Conservation (phyloP, 2,888 invertebrate genomes). For the Rhagophthalmus giganteus region DNA sequence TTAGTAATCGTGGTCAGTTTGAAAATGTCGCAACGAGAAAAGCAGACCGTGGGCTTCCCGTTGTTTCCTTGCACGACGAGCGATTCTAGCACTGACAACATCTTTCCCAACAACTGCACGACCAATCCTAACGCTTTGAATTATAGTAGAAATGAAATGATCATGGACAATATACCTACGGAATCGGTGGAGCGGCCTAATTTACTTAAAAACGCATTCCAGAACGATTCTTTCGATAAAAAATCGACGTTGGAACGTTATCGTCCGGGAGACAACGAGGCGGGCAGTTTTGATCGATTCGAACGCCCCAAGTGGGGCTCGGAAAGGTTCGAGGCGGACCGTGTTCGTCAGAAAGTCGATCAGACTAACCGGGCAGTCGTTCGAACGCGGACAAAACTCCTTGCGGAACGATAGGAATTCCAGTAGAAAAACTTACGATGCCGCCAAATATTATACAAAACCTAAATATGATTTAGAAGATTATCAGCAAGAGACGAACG, state of each 20-base stretch:
- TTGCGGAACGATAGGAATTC: slow-evolving; percentile 46
- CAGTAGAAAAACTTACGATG: slow-evolving; percentile 47
- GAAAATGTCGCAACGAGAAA: slow-evolving; percentile 70
- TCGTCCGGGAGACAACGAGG: slow-evolving; percentile 62
- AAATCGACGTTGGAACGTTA: slow-evolving; percentile 67
- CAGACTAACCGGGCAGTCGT: slow-evolving; percentile 45
- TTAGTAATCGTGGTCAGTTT: slow-evolving; percentile 84
- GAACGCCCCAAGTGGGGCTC: slow-evolving; percentile 61
- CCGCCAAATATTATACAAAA: slow-evolving; percentile 51
- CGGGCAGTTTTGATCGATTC: slow-evolving; percentile 57
- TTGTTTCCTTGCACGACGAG: slow-evolving; percentile 81
- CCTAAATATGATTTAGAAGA: slow-evolving; percentile 51
- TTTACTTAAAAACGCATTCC: slow-evolving; percentile 61
- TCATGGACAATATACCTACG: slow-evolving; percentile 56
- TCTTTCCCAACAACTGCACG: slow-evolving; percentile 84
- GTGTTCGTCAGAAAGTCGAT: slow-evolving; percentile 55
- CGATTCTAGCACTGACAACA: slow-evolving; percentile 82
- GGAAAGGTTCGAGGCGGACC: slow-evolving; percentile 60
- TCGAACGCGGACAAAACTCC: slow-evolving; percentile 46
- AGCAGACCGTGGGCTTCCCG: slow-evolving; percentile 71
- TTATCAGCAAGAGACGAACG: slow-evolving; percentile 57
- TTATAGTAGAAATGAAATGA: slow-evolving; percentile 64
- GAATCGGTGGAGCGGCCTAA: slow-evolving; percentile 59
- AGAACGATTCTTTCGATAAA: slow-evolving; percentile 66
- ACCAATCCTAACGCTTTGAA: slow-evolving; percentile 84